A percentile compares a stretch with the other conserved stretches of the same genome.
Evolutionary conservation across 2,888 invertebrate genomes (phyloP).

Genomic region (Idaea straminata): DNA sequence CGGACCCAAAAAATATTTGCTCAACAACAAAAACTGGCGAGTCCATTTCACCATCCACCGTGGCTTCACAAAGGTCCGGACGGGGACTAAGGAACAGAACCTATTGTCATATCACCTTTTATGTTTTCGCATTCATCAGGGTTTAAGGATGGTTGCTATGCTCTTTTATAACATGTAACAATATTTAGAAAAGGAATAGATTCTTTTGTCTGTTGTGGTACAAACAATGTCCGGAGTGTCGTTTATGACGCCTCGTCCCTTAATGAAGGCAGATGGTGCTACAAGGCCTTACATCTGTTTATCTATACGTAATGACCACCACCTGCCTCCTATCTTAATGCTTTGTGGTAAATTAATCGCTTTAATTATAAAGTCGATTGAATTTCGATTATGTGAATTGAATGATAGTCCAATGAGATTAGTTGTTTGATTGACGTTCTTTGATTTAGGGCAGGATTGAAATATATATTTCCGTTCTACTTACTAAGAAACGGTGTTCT

Average conservation of each 20-base stretch:
- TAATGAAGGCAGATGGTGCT: constrained; percentile 59
- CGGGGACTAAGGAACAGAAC: constrained; percentile 30
- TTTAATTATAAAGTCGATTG: not conserved
- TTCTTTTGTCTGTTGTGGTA: constrained; percentile 49
- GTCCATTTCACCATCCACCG: not conserved
- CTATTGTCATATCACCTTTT: constrained; percentile 55
- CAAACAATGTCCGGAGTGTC: constrained; percentile 57
- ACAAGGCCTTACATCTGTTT: not conserved
- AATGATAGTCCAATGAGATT: not conserved
- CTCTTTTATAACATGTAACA: constrained; percentile 30
- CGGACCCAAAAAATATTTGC: not conserved
- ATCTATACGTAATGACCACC: constrained; percentile 22
- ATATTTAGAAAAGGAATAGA: constrained; percentile 29
- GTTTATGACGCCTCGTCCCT: constrained; percentile 59
- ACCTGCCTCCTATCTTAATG: not conserved
- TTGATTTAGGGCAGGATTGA: not conserved
- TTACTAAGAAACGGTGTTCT: no score
- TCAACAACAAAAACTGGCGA: not conserved
- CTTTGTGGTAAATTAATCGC: not conserved
- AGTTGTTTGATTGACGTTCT: not conserved
- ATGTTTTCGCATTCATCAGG: constrained; percentile 43
- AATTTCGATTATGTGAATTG: not conserved
- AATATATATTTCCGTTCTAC: no score
- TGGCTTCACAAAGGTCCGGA: not conserved
- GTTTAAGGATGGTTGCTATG: constrained; percentile 24